Conservation (phyloP, 1,140 invertebrate genomes). For the Drosophila mayri region DNA sequence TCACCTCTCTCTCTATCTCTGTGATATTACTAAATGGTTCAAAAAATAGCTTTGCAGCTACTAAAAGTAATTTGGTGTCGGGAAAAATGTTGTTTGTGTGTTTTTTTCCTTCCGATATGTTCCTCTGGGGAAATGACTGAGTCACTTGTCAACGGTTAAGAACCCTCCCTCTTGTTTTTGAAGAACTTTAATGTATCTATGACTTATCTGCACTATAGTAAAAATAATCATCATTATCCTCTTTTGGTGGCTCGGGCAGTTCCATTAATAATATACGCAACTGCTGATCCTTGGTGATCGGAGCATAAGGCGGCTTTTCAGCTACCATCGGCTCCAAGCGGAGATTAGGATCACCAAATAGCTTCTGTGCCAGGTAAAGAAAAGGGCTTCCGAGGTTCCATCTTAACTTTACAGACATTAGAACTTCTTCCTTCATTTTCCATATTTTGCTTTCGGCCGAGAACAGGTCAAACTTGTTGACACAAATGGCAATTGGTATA, state of each 20-base stretch:
- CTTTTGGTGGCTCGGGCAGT: background rate
- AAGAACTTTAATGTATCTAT: background rate
- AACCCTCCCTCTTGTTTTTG: background rate
- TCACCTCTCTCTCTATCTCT: conserved; percentile 6
- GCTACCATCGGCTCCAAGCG: background rate
- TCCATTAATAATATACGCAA: background rate
- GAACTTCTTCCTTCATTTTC: background rate
- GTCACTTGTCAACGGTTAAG: conserved; percentile 21
- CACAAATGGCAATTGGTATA: background rate
- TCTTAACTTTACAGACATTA: background rate
- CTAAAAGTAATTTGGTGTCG: conserved; percentile 46
- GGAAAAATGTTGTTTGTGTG: conserved; percentile 3
- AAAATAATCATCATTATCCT: background rate
- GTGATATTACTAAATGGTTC: conserved; percentile 35
- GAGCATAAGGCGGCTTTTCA: background rate
- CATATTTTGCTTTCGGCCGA: background rate
- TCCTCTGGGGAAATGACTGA: conserved; percentile 25
- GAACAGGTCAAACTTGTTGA: background rate
- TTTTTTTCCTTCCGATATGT: conserved; percentile 15
- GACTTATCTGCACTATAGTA: background rate
- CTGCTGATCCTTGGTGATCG: background rate
- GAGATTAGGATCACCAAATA: background rate
- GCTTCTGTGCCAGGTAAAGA: background rate
- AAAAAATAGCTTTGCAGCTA: conserved; percentile 31
- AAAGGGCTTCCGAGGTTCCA: background rate